These are phyloP conservation scores for Hirudinaria manillensis DNA, from an alignment of 2,888 invertebrate genomes.

Conservation along the genomic window DNA sequence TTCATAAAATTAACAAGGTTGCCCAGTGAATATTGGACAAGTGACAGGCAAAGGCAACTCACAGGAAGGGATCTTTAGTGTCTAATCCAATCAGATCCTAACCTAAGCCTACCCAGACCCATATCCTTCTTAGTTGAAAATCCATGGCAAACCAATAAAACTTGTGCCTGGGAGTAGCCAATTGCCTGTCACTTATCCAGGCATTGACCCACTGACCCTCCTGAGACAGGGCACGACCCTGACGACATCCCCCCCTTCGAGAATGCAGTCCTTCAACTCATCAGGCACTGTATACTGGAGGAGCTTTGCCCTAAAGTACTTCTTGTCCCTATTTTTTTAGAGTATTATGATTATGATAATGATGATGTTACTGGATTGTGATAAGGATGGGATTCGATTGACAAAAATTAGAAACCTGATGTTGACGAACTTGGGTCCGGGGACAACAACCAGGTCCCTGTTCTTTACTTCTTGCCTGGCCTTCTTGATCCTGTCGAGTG, in stretches of 20 bases:
- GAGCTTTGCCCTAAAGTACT: slow-evolving; percentile 43
- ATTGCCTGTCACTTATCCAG: too few species aligned
- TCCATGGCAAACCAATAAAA: too few species aligned
- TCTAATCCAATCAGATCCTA: too few species aligned
- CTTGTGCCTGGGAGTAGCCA: too few species aligned
- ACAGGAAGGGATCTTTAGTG: too few species aligned
- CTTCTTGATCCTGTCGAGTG: not conserved
- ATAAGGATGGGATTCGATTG: not conserved
- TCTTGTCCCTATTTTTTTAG: slow-evolving; percentile 19
- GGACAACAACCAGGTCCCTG: not conserved
- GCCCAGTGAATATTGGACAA: too few species aligned
- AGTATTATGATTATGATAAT: not conserved
- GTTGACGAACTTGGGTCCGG: slow-evolving; percentile 18
- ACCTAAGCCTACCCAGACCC: too few species aligned
- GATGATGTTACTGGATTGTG: not conserved
- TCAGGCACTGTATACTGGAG: slow-evolving; percentile 44
- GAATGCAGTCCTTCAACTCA: slow-evolving; percentile 24
- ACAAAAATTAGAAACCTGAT: not conserved
- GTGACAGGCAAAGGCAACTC: too few species aligned
- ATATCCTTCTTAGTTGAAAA: too few species aligned
- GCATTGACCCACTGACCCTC: slow-evolving; percentile 11
- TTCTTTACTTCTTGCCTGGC: not conserved
- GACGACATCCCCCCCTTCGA: slow-evolving; percentile 17
- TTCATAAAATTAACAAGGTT: too few species aligned
- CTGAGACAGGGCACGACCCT: slow-evolving; percentile 24